These are phyloP conservation scores for Leptarthrus brevirostris DNA, from an alignment of 2,888 invertebrate genomes.

Conservation along the genomic window DNA sequence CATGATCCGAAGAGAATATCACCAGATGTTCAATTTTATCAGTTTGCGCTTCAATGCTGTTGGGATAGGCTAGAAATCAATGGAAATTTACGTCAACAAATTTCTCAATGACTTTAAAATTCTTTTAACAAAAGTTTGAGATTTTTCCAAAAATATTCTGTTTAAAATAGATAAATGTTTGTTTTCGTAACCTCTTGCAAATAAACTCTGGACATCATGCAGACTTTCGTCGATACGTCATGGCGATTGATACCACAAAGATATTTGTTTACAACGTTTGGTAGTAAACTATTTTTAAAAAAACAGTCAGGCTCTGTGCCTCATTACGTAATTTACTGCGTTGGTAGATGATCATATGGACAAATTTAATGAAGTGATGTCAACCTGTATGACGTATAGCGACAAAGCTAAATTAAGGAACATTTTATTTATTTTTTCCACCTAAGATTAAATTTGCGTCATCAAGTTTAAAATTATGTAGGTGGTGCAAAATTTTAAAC, in stretches of 20 bases:
- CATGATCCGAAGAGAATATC: background rate
- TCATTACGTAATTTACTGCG: background rate
- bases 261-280: background rate
- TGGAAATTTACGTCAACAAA: conserved; percentile 22
- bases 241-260: background rate
- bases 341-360: background rate
- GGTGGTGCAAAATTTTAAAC: no score
- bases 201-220: background rate
- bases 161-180: conserved; percentile 10
- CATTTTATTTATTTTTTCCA: conserved; percentile 2
- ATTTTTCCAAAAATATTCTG: background rate
- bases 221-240: background rate
- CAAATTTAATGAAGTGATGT: background rate
- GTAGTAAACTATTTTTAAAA: conserved; percentile 9
- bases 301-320: no score
- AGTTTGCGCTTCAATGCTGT: background rate
- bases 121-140: background rate
- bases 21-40: conserved; percentile 35
- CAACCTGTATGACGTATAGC: background rate
- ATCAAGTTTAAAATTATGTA: no score
- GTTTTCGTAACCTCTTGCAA: conserved; percentile 1
- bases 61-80: conserved; percentile 38
- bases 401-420: background rate
- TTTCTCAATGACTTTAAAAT: conserved; percentile 22
- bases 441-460: no score